Percentiles rank a stretch among this genome's conserved stretches.
These are phyloP conservation scores for Listronotus oregonensis DNA, from an alignment of 1,140 invertebrate species.

Conservation along the genomic window DNA sequence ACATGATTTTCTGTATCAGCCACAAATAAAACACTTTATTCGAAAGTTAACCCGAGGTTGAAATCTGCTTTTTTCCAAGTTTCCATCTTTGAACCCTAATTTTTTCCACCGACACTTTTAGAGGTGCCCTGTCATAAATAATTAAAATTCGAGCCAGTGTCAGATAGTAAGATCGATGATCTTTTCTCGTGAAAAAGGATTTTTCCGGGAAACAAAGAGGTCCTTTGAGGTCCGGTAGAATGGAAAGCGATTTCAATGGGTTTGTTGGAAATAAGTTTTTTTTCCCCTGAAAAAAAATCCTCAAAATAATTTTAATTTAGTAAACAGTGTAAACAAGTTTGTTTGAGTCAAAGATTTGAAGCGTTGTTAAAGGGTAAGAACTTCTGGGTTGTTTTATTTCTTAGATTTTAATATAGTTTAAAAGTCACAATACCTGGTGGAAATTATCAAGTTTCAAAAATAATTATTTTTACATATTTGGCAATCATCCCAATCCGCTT, in stretches of 20 bases:
- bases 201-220: conserved; percentile 70
- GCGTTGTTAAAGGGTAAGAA: too few species aligned
- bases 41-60: conserved; percentile 74
- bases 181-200: conserved; percentile 51
- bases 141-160: conserved; percentile 74
- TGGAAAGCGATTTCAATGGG: conserved; percentile 61
- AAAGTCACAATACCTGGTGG: too few species aligned
- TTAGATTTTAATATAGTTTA: too few species aligned
- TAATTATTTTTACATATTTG: too few species aligned
- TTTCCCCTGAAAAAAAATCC: conserved; percentile 28
- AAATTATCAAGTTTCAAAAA: too few species aligned
- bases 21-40: conserved; percentile 64
- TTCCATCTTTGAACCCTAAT: conserved; percentile 75
- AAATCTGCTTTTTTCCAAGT: conserved; percentile 72
- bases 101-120: conserved; percentile 73
- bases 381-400: too few species aligned
- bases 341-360: too few species aligned
- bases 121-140: conserved; percentile 62
- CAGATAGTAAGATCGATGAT: conserved; percentile 67
- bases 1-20: conserved; percentile 92
- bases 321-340: too few species aligned
- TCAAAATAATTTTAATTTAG: too few species aligned
- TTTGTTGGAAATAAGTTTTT: conserved; percentile 57
- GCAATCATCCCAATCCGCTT: too few species aligned
- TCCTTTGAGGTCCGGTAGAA: conserved; percentile 59